A percentile compares a stretch with the other conserved stretches of the same genome.
These are phyloP conservation scores for Ditula angustiorana DNA, from an alignment of 2,888 invertebrate genomes.

Conservation along the genomic window DNA sequence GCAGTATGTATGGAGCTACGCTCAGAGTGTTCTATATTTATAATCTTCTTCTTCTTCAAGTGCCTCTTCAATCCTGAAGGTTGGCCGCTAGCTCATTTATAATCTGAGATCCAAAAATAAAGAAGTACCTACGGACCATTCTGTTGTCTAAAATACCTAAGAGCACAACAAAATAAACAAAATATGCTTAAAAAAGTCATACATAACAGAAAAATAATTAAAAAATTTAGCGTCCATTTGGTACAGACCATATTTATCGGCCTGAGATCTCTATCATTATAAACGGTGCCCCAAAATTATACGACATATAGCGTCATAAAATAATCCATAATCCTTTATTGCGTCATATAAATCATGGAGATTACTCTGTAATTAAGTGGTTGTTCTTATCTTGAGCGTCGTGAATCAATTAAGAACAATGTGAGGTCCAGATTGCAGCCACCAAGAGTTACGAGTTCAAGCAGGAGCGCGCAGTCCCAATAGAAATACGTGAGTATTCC, in stretches of 20 bases:
- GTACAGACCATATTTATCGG: not conserved
- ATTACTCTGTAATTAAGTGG: conserved; percentile 29
- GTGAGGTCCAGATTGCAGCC: conserved; percentile 28
- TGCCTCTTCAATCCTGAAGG: no score
- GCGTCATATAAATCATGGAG: conserved; percentile 15
- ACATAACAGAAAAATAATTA: not conserved
- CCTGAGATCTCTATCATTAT: conserved; percentile 15
- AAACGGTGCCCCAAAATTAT: conserved; percentile 18
- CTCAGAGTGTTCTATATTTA: no score
- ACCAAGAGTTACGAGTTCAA: conserved; percentile 41
- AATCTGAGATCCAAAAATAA: no score
- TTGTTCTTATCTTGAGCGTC: conserved; percentile 57
- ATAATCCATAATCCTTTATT: conserved; percentile 16
- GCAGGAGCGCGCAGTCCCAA: no score
- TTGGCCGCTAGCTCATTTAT: no score
- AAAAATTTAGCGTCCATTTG: not conserved
- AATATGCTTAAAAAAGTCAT: not conserved
- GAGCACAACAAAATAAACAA: not conserved
- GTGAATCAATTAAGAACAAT: conserved; percentile 66
- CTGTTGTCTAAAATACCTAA: no score
- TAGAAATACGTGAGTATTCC: no score
- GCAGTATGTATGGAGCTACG: no score
- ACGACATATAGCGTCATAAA: conserved; percentile 12
- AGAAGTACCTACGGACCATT: no score
- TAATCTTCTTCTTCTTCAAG: no score